A percentile compares a stretch with the other conserved stretches of the same genome.
Conservation (phyloP, 64 coral and sea anemone genomes). For the Actinia tenebrosa region DNA sequence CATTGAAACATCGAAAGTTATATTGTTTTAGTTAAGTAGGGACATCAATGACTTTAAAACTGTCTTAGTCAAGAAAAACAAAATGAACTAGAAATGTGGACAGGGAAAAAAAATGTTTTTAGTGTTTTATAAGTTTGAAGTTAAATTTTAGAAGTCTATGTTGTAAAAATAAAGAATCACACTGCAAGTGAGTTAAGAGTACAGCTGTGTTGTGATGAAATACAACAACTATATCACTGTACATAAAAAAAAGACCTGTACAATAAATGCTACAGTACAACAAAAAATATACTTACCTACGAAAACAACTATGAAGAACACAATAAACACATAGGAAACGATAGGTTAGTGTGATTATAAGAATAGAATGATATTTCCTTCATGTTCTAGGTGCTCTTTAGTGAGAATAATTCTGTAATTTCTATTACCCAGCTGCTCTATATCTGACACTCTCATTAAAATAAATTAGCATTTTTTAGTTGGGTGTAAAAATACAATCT, state of each 20-base stretch:
- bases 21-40: background rate
- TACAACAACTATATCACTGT: background rate
- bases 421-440: background rate
- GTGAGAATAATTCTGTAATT: constrained; percentile 1
- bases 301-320: background rate
- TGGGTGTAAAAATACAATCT: background rate
- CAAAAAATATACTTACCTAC: background rate
- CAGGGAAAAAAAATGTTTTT: background rate
- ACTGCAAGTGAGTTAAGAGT: background rate
- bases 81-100: background rate
- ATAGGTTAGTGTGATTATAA: background rate
- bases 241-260: background rate
- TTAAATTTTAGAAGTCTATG: background rate
- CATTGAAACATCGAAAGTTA: background rate
- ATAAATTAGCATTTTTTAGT: constrained; percentile 17
- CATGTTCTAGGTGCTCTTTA: constrained; percentile 6
- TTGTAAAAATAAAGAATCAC: background rate
- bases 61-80: background rate
- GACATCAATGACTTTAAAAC: background rate
- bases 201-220: background rate
- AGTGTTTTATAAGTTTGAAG: background rate
- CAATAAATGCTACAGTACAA: background rate
- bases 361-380: background rate
- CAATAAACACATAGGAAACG: background rate
- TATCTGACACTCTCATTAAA: constrained; percentile 4